Evolutionary conservation across 2,888 invertebrate genomes (phyloP).

Genomic region (Chymomyza fuscimana): DNA sequence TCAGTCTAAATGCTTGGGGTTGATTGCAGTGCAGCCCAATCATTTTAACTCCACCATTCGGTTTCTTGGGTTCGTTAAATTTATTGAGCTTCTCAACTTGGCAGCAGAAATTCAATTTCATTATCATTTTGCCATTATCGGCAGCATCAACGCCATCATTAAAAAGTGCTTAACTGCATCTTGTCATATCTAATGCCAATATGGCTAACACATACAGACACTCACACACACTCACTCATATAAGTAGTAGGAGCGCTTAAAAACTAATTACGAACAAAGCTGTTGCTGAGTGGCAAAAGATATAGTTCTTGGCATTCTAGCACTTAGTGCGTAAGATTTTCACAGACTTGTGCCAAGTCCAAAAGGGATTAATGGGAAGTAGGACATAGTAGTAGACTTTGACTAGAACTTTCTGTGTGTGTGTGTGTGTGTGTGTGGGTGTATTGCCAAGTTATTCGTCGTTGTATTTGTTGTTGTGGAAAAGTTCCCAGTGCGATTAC

Average conservation of each 20-base stretch:
- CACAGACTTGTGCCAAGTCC: conserved; percentile 35
- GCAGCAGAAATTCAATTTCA: conserved; percentile 65
- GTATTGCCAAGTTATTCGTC: conserved; percentile 29
- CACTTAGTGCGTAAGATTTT: conserved; percentile 49
- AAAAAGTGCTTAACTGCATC: conserved; percentile 69
- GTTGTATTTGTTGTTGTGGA: conserved; percentile 22
- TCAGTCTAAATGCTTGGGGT: not conserved
- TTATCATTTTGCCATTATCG: conserved; percentile 62
- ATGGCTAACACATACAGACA: conserved; percentile 27
- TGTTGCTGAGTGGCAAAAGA: conserved; percentile 35
- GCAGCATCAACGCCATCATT: conserved; percentile 59
- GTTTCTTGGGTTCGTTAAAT: conserved; percentile 3
- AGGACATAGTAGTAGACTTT: conserved; percentile 1
- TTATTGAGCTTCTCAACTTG: conserved; percentile 39
- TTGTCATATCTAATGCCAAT: conserved; percentile 64
- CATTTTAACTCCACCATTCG: conserved; percentile 49
- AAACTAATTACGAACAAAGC: conserved; percentile 72
- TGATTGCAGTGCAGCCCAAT: conserved; percentile 11
- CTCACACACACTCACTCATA: conserved; percentile 23
- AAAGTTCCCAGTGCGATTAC: conserved; percentile 62
- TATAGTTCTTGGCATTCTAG: conserved; percentile 9
- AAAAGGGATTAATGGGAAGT: not conserved
- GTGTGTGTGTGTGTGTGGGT: conserved; percentile 3
- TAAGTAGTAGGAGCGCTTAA: conserved; percentile 53
- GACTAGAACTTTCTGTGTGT: not conserved